Percentiles rank a stretch among this genome's conserved stretches.
Conservation (phyloP, 2,888 invertebrate genomes). For the Chloroclystis v-ata region DNA sequence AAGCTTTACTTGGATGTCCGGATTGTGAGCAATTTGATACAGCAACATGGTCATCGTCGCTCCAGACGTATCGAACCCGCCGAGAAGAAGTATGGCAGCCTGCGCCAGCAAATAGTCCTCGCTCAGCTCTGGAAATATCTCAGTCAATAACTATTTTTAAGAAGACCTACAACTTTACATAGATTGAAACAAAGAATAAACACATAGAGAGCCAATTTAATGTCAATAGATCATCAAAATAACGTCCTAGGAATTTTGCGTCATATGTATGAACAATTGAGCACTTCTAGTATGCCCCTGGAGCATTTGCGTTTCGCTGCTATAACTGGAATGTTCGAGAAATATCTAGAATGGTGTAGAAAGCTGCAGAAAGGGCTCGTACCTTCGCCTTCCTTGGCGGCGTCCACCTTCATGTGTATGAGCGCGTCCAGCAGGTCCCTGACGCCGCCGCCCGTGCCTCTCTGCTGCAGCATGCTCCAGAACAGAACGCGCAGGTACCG, state of each 20-base stretch:
- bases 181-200: too few species aligned
- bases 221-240: too few species aligned
- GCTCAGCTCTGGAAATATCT: constrained; percentile 33
- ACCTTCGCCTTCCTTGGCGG: constrained; percentile 39
- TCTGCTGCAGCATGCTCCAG: constrained; percentile 35
- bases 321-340: too few species aligned
- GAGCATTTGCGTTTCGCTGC: too few species aligned
- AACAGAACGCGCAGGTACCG: constrained; percentile 41
- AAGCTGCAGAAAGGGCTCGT: constrained; percentile 1
- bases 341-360: too few species aligned
- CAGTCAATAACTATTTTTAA: too few species aligned
- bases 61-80: constrained; percentile 52
- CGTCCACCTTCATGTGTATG: constrained; percentile 46
- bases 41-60: constrained; percentile 29
- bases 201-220: too few species aligned
- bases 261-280: too few species aligned
- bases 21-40: constrained; percentile 46
- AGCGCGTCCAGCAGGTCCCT: constrained; percentile 51
- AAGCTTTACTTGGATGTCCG: constrained; percentile 45
- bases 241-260: too few species aligned
- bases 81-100: constrained; percentile 50
- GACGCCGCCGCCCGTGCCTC: constrained; percentile 35
- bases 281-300: too few species aligned
- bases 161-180: too few species aligned
- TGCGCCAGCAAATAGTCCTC: constrained; percentile 51